These are phyloP conservation scores for Drosophila vallismaia DNA, from an alignment of 2,888 invertebrate species.

Conservation along the genomic window DNA sequence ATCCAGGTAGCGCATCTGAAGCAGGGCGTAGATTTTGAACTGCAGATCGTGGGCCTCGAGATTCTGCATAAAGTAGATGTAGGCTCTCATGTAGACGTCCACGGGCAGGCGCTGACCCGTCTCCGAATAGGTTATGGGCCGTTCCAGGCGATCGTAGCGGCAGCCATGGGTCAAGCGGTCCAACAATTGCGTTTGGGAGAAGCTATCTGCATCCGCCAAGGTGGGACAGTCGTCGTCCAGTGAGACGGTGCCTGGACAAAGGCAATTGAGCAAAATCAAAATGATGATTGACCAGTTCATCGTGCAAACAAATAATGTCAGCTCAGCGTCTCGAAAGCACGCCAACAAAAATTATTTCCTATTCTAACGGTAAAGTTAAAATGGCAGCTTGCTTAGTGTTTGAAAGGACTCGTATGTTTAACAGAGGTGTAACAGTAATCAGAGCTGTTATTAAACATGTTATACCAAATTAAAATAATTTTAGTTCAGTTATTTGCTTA, in stretches of 20 bases:
- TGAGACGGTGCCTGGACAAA: slow-evolving; percentile 5
- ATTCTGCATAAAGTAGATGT: slow-evolving; percentile 93
- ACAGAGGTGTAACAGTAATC: not conserved
- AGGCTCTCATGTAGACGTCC: slow-evolving; percentile 89
- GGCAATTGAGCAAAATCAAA: slow-evolving; percentile 51
- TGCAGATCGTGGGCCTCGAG: slow-evolving; percentile 93
- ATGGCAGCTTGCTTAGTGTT: slow-evolving; percentile 16
- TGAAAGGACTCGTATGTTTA: not conserved
- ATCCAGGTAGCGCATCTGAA: slow-evolving; percentile 92
- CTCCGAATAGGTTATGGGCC: slow-evolving; percentile 85
- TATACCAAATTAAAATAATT: not conserved
- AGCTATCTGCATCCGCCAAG: slow-evolving; percentile 85
- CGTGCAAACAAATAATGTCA: slow-evolving; percentile 1
- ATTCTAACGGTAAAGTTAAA: slow-evolving; percentile 34
- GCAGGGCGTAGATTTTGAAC: slow-evolving; percentile 92
- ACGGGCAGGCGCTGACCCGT: slow-evolving; percentile 86
- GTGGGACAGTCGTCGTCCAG: slow-evolving; percentile 84
- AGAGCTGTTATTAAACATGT: not conserved
- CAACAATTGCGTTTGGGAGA: slow-evolving; percentile 90
- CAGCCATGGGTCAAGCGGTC: slow-evolving; percentile 89
- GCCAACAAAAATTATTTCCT: not conserved
- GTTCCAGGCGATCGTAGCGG: slow-evolving; percentile 90
- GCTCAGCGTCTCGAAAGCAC: not conserved
- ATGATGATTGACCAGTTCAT: slow-evolving; percentile 58
- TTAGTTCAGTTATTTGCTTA: not conserved